Percentiles rank a stretch among this genome's conserved stretches.
These are phyloP conservation scores for Rhadina sibilatrix DNA, from an alignment of 2,113 vertebrate genomes.

Conservation along the genomic window DNA sequence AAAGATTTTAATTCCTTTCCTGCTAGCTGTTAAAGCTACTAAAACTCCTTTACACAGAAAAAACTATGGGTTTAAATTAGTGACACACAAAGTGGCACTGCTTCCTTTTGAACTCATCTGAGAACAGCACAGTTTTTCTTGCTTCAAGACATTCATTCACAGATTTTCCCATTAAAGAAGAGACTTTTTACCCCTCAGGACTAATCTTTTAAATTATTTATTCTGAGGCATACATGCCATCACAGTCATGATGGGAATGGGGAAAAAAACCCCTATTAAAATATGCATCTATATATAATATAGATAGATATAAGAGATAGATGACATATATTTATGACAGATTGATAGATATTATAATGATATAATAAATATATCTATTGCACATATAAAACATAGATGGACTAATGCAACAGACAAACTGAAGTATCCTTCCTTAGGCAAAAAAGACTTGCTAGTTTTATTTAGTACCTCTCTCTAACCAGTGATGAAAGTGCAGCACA, in stretches of 20 bases:
- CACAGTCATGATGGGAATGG: not conserved
- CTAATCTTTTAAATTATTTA: conserved; percentile 24
- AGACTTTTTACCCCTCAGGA: not conserved
- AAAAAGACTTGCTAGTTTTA: not conserved
- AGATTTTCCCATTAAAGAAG: conserved; percentile 44
- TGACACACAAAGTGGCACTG: not conserved
- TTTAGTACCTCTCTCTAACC: not conserved
- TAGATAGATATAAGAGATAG: not conserved
- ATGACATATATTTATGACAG: not conserved
- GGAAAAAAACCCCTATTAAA: not conserved
- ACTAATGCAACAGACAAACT: not conserved
- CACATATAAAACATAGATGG: not conserved
- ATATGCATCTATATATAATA: not conserved
- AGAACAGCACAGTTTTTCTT: conserved; percentile 25
- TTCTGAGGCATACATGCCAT: not conserved
- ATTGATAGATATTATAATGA: not conserved
- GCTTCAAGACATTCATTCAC: conserved; percentile 39
- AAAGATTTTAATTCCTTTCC: conserved; percentile 47
- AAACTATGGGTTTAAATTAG: conserved; percentile 38
- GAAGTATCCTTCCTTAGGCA: not conserved
- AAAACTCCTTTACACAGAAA: not conserved
- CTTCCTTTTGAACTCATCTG: conserved; percentile 2
- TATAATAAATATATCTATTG: not conserved
- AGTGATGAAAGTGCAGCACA: not conserved
- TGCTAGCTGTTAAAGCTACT: conserved; percentile 35